Base-by-base conservation (phyloP, 2,888 invertebrate genomes). In the Actias luna region DNA sequence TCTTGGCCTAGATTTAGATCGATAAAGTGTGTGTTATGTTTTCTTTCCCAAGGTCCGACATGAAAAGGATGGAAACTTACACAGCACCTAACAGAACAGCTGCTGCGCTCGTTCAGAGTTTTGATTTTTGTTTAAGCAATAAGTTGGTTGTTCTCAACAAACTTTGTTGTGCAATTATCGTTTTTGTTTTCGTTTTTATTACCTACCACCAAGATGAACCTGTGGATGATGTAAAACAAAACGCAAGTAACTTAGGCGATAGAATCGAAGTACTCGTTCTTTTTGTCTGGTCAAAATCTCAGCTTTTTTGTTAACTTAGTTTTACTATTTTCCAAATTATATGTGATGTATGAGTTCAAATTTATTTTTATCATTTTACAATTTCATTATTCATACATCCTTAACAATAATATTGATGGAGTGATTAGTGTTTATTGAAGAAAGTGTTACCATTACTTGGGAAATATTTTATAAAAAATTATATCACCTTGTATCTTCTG, bases 31-130 rank as follows among this genome's bases (percentile, higher is more conserved):
- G 39, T 22, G 27, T 22, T 29, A 25, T 87, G 67, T 72, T 82
- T 79, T 85, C 59, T 79, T 70, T 79, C 71, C 83, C 78, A 85
- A 89, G 88, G 88, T 75, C 69, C 70, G 59, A 78, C 79, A 50
- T 68, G 74, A 74, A 65, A 68, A 69, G 67, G 73, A 71, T 68
- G 65, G 67, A 55, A 29, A 55, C 74, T 55, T 55, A n/a, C 55
- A 55, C 27, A 55, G 55, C 16, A 55, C 29, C 29, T 1, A 16
- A 29, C 52, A 52, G n/a, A n/a, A n/a, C 14, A 42, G 8, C 63
- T 68, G 68, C 63, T 68, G 68, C 73, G 67, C 67, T 70, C 64
- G 68, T 25, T 64, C 68, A 67, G 72, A 71, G 69, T 72, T 72
- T 29, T 29, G 5, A 29, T 29, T 55, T 29, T 55, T n/a, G n/a